Evolutionary conservation across 1,140 invertebrate species (phyloP), one percentile per base, ranked within the genome.

Genomic region (Venturia canescens): DNA sequence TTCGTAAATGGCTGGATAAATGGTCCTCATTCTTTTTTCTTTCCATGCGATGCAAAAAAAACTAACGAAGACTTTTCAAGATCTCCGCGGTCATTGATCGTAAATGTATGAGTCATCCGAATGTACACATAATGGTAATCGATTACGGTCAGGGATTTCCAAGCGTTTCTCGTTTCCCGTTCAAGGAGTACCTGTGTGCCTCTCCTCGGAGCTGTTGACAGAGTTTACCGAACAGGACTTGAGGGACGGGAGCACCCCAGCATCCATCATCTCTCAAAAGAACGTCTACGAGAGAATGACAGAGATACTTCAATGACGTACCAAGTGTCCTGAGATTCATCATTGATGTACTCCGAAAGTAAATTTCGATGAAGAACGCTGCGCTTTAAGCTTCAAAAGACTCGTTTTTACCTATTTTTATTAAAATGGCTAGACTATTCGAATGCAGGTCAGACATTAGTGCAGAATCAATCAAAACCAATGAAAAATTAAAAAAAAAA

Each of bases 131-230:
- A 11, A 34, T 18, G 18, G 6, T 53, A 1, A 53, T 53, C 50
- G 18, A 53, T 53, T 53, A 53, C 50, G 50, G 50, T 53, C 50
- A 53, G 50, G 50, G 50, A n/a, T 53, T 53, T 53, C 50, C 50
- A 53, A 53, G 50, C 16, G 50, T 53, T 18, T 53, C 11, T 53
- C 50, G 18, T 53, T 53, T 53, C 50, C 50, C 50, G 50, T 53
- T 53, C 50, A 53, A 53, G 50, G 50, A 53, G 50, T 21, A 53
- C 16, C 16, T 21, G 50, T 53, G 18, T n/a, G 0, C 2, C 18
- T 53, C 50, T 18, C 18, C 18, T 11, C 50, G 6, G 1, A 53
- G 18, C 16, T n/a, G 11, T 53, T 53, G n/a, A 53, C 50, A 53
- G 50, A 53, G 0, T 1, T 15, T 15, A 53, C 50, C 50, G 50